Percentiles rank a stretch among this genome's conserved stretches.
These are phyloP conservation scores for Temnothorax longispinosus DNA, from an alignment of 1,140 invertebrate genomes.

Conservation along the genomic window DNA sequence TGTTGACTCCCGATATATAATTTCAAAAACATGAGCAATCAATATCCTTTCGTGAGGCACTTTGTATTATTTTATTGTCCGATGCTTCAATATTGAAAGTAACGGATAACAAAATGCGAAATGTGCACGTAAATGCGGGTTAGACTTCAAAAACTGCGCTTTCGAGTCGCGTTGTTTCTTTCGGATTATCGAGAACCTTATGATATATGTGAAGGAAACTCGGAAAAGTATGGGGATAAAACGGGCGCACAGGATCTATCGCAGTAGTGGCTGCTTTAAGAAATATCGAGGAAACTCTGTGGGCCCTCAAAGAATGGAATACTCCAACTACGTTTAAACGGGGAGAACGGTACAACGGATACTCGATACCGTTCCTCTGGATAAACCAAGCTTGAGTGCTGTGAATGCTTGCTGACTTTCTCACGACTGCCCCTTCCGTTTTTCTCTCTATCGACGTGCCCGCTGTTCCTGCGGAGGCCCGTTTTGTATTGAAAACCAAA, in stretches of 20 bases:
- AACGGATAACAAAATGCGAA: background rate
- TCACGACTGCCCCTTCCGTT: constrained; percentile 43
- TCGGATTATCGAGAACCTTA: constrained; percentile 9
- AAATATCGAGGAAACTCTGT: constrained; percentile 54
- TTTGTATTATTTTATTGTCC: background rate
- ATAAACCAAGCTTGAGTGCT: constrained; percentile 61
- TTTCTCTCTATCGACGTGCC: constrained; percentile 12
- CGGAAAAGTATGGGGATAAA: constrained; percentile 29
- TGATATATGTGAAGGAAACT: constrained; percentile 50
- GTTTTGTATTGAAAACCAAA: constrained; percentile 57
- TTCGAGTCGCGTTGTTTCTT: constrained; percentile 33
- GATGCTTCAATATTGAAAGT: background rate
- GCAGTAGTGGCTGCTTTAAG: constrained; percentile 42
- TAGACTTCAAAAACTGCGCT: constrained; percentile 1
- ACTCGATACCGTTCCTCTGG: constrained; percentile 42
- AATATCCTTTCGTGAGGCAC: background rate
- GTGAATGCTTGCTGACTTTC: constrained; percentile 63
- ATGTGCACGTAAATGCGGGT: background rate
- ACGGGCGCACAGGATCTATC: constrained; percentile 22
- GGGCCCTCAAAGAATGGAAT: constrained; percentile 50
- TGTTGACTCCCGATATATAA: background rate
- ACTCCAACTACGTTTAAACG: constrained; percentile 40
- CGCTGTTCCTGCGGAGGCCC: background rate
- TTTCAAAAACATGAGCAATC: background rate
- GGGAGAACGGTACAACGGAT: constrained; percentile 24